Evolutionary conservation across 2,888 invertebrate species (phyloP), one percentile per base, ranked within the genome.

Genomic region (Drosophila neotestacea): DNA sequence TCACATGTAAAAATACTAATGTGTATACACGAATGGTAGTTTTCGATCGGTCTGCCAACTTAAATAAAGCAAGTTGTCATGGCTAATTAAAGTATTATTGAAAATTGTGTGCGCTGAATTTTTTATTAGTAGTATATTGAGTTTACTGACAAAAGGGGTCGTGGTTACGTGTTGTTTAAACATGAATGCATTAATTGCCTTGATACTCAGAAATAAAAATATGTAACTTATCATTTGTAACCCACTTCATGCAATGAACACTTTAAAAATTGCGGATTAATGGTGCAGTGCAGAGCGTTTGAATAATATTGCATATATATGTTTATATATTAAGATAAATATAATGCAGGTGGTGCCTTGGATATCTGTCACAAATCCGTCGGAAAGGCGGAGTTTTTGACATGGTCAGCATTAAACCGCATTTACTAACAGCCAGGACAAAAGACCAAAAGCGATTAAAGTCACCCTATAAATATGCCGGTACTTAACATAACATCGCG

Each of bases 51-150:
- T 10, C 42, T 68, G 42, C 50, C 34, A 54, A 59, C 48, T 39
- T 55, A 10, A 51, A 55, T 30, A 39, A 44, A 70, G 27, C 38
- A 56, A 32, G 55, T 76, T 56, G 55, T 46, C 46, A 56, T 22
- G 22, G 22, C 44, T 22, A 32, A 39, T 41, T n/a, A 55, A 27
- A 11, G 50, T 50, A 36, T 55, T 51, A 42, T 30, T 38, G 46
- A 73, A 50, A 44, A 55, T n/a, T 42, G 41, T 73, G 51, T 59
- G 44, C 52, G 44, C 42, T 16, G 11, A 62, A 46, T 48, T n/a
- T 56, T 3, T 44, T 39, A 7, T 10, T 13, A 59, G 44, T 62
- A 32, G 46, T 51, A 51, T 4, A 38, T 62, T 56, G 16, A 51
- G 39, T 58, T 54, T 36, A 42, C 60, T 47, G 27, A 38, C 32